phyloP scores from a whole-genome alignment of 2,797 vertebrate genomes.

The Channa striata region DNA sequence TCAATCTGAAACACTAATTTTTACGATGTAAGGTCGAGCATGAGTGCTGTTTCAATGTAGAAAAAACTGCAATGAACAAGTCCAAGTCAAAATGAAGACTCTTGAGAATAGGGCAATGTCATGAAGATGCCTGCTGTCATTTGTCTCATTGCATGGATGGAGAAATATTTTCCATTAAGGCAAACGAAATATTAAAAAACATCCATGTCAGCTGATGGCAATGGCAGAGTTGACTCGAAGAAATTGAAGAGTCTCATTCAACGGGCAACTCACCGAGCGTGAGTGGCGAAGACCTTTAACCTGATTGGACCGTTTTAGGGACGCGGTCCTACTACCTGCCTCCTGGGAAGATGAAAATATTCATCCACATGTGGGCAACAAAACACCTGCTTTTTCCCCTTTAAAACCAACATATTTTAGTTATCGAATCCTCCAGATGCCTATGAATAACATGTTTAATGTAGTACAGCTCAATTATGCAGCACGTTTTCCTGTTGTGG shows the following conservation, averaged over 20 bases:
- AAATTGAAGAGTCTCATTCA: constrained; percentile 47
- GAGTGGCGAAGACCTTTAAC: constrained; percentile 84
- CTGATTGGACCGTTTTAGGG: constrained; percentile 86
- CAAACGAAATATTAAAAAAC: constrained; percentile 37
- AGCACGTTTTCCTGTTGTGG: constrained; percentile 3
- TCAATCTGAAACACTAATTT: constrained; percentile 31
- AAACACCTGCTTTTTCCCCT: constrained; percentile 25
- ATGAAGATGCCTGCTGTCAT: constrained; percentile 66
- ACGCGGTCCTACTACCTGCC: constrained; percentile 83
- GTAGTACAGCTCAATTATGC: constrained; percentile 12
- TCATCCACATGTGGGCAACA: constrained; percentile 67
- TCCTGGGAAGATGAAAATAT: constrained; percentile 79
- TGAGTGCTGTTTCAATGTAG: constrained; percentile 33
- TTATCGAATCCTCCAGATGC: background rate
- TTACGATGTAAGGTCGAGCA: constrained; percentile 32
- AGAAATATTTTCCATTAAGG: constrained; percentile 42
- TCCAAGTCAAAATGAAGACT: constrained; percentile 49
- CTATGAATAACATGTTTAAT: constrained; percentile 6
- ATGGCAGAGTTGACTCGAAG: constrained; percentile 57
- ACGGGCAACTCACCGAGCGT: constrained; percentile 81
- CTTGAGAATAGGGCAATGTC: constrained; percentile 50
- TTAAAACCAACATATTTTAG: constrained; percentile 5
- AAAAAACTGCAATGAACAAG: constrained; percentile 22
- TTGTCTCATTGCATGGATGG: constrained; percentile 71
- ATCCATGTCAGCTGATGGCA: constrained; percentile 71